A percentile compares a stretch with the other conserved stretches of the same genome.
Evolutionary conservation across 2,888 invertebrate species (phyloP).

Genomic region (Scaeva pyrastri): DNA sequence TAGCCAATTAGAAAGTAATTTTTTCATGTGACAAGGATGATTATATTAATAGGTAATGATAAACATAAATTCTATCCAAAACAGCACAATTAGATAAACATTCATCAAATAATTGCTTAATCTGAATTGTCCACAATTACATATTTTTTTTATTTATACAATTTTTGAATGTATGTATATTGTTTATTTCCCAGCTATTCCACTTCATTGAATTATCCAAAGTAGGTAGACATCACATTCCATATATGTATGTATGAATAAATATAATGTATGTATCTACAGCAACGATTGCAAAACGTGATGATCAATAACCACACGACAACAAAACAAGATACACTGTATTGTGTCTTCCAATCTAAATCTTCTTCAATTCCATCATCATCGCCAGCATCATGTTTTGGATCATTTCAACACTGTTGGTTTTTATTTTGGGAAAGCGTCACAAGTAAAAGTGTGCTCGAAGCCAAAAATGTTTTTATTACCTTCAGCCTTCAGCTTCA

Average conservation of each 20-base stretch:
- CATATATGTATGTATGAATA: too few species aligned
- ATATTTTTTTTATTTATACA: too few species aligned
- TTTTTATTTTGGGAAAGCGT: slow-evolving; percentile 14
- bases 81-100: too few species aligned
- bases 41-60: too few species aligned
- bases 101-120: too few species aligned
- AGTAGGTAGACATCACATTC: slow-evolving; percentile 2
- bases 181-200: background rate
- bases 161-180: too few species aligned
- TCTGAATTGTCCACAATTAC: too few species aligned
- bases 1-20: too few species aligned
- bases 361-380: slow-evolving; percentile 11
- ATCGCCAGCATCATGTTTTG: slow-evolving; percentile 8
- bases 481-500: too few species aligned
- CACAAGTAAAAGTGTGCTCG: slow-evolving; percentile 21
- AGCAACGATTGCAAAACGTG: slow-evolving; percentile 22
- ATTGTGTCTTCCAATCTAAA: background rate
- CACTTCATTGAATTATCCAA: slow-evolving; percentile 13
- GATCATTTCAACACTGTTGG: slow-evolving; percentile 14
- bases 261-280: too few species aligned
- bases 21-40: too few species aligned
- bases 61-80: too few species aligned
- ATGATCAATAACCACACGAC: slow-evolving; percentile 18
- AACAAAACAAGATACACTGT: slow-evolving; percentile 15
- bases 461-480: slow-evolving; percentile 24